Evolutionary conservation across 1,140 invertebrate genomes (phyloP).

Genomic region (Diorhabda carinulata): DNA sequence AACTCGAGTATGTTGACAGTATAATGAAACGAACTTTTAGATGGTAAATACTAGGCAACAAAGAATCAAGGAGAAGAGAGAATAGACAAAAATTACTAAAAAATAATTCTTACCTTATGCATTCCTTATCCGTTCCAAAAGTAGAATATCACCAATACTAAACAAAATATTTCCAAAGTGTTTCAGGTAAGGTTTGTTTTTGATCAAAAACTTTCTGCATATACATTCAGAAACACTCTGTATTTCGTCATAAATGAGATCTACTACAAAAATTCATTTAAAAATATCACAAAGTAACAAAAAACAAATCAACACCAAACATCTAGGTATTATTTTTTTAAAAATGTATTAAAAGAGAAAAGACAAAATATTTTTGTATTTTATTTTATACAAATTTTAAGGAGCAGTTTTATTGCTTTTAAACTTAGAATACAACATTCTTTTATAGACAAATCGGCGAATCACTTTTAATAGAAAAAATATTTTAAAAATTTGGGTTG

Average conservation of each 20-base stretch:
- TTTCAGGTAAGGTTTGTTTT: not conserved
- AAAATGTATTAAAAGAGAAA: not conserved
- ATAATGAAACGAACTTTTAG: no score
- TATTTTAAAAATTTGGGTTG: no score
- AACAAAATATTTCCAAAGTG: no score
- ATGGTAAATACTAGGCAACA: no score
- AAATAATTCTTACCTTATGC: no score
- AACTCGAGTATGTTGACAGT: no score
- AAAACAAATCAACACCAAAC: not conserved
- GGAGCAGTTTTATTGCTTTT: slow-evolving; percentile 1
- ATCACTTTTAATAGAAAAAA: not conserved
- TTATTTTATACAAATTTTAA: not conserved
- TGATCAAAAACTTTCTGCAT: not conserved
- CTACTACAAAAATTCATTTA: not conserved
- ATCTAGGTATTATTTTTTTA: not conserved
- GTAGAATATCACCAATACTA: no score
- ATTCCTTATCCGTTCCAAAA: no score
- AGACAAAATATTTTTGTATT: not conserved
- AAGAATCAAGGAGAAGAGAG: no score
- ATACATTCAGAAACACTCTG: slow-evolving; percentile 2
- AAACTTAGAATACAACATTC: not conserved
- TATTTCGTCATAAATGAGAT: slow-evolving; percentile 2
- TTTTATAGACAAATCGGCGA: not conserved
- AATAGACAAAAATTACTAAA: no score
- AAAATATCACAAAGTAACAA: slow-evolving; percentile 3